Evolutionary conservation across 2,888 invertebrate genomes (phyloP), one percentile per base, ranked within the genome.

Genomic region (Apantesis nais): DNA sequence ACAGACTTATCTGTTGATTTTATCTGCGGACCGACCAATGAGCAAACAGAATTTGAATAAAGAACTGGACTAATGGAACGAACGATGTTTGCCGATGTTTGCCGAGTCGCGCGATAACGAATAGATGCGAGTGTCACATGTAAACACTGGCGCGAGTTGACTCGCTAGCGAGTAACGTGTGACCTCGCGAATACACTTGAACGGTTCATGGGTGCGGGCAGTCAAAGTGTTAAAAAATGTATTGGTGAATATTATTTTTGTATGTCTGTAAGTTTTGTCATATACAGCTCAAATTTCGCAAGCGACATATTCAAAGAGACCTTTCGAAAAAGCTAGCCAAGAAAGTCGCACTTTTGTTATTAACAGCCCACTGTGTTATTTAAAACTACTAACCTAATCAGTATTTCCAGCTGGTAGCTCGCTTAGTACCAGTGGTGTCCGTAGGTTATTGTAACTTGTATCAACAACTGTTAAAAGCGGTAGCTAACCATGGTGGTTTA

Each of bases 61-160:
- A 85, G 85, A 87, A 83, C 80, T 81, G 83, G 80, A 81, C 78
- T 81, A 80, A 83, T 83, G 83, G 82, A 77, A 83, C 82, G 78
- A 71, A 34, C 83, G 74, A 82, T 83, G 85, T 84, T 83, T 82
- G 79, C 80, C 78, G 80, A 80, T 83, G 85, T 83, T 84, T 82
- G 80, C 80, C 77, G 78, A 82, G 81, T 82, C 77, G 76, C 78
- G 82, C 78, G 82, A 82, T 82, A 83, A 78, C 82, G 83, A 82
- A 82, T 83, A 75, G 76, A 81, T 70, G 81, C 67, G 77, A 81
- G 75, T 87, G 74, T 90, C 79, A 81, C 91, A 79, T 84, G 85
- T 83, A 93, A 92, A 92, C 85, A 92, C 83, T 73, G 86, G 86
- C 89, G 89, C 89, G 86, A 85, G 81, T 89, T 83, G 83, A 81